A percentile compares a stretch with the other conserved stretches of the same genome.
These are phyloP conservation scores for Rhabdophis nuchalis DNA, from an alignment of 2,797 vertebrate genomes.

Conservation along the genomic window DNA sequence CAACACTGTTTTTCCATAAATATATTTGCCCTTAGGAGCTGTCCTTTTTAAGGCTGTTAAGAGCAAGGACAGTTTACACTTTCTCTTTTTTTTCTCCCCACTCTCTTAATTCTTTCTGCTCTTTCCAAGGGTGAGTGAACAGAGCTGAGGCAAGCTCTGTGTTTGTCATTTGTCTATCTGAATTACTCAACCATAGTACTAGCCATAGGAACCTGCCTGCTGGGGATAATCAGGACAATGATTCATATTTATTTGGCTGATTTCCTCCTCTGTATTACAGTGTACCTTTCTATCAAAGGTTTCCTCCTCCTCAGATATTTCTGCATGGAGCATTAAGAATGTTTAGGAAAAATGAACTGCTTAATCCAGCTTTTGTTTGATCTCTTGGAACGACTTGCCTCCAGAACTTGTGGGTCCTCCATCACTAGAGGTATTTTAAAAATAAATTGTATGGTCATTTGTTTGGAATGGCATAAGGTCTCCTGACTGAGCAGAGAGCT, in stretches of 20 bases:
- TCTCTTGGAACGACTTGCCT: neutral
- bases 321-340: neutral
- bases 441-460: neutral
- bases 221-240: neutral
- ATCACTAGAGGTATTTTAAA: neutral
- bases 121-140: neutral
- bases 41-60: neutral
- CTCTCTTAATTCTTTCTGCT: neutral
- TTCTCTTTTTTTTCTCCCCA: neutral
- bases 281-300: neutral
- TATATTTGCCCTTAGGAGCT: neutral
- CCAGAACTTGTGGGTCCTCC: neutral
- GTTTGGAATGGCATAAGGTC: neutral
- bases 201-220: neutral
- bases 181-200: neutral
- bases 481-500: neutral
- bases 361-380: neutral
- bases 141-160: neutral
- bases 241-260: neutral
- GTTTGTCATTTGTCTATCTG: neutral
- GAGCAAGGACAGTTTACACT: neutral
- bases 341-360: neutral
- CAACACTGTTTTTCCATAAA: neutral
- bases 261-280: neutral
- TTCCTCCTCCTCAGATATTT: neutral